Evolutionary conservation across 2,888 invertebrate genomes (phyloP).

Genomic region (Resseliella maxima): DNA sequence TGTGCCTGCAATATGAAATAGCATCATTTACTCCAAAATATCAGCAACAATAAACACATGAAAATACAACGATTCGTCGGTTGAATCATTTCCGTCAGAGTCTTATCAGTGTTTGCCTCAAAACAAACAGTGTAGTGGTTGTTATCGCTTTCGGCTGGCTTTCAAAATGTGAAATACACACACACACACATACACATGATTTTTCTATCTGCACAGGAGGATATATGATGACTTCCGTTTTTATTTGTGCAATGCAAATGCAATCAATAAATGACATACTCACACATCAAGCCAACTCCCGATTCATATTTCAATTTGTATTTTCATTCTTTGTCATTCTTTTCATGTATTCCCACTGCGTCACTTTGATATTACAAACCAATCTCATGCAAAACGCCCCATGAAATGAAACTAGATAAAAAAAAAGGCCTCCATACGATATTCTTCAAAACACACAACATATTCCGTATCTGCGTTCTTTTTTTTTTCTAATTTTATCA

Average conservation of each 20-base stretch:
- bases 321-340: not conserved
- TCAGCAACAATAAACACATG: conserved; percentile 24
- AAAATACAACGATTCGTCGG: not conserved
- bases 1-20: conserved; percentile 17
- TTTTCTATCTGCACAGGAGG: too few relatives aligned
- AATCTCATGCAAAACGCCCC: not conserved
- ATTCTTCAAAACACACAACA: too few relatives aligned
- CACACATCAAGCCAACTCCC: not conserved
- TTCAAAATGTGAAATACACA: not conserved
- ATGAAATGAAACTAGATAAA: not conserved
- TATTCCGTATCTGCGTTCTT: too few relatives aligned
- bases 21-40: not conserved
- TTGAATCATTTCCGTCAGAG: conserved; percentile 26
- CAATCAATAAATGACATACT: conserved; percentile 33
- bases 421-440: too few relatives aligned
- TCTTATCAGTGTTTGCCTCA: not conserved
- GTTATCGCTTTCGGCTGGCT: not conserved
- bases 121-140: not conserved
- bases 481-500: too few relatives aligned
- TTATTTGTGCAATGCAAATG: not conserved
- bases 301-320: conserved; percentile 14
- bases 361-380: not conserved
- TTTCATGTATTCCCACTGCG: not conserved
- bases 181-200: too few relatives aligned
- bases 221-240: conserved; percentile 27